These are phyloP conservation scores for Heterotis niloticus DNA, from an alignment of 2,113 vertebrate species.

Conservation along the genomic window DNA sequence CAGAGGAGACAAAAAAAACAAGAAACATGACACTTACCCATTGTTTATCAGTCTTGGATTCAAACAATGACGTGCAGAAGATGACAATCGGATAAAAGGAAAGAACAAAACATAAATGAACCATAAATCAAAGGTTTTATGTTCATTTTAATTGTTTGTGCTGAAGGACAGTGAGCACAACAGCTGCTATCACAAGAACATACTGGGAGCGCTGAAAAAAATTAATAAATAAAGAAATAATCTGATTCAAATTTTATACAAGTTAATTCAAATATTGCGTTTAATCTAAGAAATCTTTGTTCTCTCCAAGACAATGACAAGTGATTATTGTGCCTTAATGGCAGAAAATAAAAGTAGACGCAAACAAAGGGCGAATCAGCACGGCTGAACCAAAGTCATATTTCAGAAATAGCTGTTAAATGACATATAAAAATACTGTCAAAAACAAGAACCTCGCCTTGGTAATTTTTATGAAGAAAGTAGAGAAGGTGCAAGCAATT, in stretches of 20 bases:
- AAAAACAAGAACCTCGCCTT: background rate
- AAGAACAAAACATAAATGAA: background rate
- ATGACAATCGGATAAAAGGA: background rate
- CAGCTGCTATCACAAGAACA: background rate
- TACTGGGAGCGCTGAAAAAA: background rate
- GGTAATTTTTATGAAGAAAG: background rate
- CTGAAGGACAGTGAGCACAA: background rate
- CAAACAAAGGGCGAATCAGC: background rate
- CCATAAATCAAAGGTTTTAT: background rate
- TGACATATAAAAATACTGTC: too few species aligned
- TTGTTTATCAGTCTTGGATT: conserved; percentile 78
- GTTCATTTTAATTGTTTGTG: background rate
- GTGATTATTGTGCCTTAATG: background rate
- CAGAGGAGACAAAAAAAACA: background rate
- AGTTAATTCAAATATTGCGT: background rate
- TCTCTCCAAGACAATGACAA: conserved; percentile 6
- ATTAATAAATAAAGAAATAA: background rate
- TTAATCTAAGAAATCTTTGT: conserved; percentile 5
- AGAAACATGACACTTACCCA: conserved; percentile 81
- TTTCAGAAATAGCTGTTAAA: background rate
- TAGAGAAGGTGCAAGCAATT: background rate
- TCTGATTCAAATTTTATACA: background rate
- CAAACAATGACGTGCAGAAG: conserved; percentile 39
- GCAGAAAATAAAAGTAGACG: background rate
- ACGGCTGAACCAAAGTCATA: too few species aligned